phyloP scores from a whole-genome alignment of 2,797 vertebrate genomes.

The Gorsachius magnificus region DNA sequence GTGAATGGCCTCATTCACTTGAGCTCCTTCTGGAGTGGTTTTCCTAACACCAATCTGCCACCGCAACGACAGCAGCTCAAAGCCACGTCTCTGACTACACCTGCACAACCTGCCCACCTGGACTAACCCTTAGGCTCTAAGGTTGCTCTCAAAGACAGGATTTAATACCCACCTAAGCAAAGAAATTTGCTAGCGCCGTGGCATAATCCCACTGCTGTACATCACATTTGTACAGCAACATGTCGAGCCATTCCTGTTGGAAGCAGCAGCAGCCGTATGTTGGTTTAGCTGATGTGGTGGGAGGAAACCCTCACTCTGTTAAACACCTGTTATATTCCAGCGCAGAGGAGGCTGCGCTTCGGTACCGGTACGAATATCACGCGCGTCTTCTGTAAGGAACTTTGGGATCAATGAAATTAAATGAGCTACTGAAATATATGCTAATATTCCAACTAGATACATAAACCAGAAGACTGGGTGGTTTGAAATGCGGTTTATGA shows the following conservation, averaged over 20 bases:
- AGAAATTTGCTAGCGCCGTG: neutral
- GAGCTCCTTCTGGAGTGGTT: neutral
- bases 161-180: neutral
- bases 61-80: fast-evolving
- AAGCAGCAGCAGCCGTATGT: neutral
- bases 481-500: conserved; percentile 63
- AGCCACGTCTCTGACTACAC: neutral
- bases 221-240: neutral
- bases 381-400: neutral
- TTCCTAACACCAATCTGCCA: neutral
- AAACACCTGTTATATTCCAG: conserved; percentile 15
- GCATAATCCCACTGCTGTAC: neutral
- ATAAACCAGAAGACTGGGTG: conserved; percentile 67
- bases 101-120: neutral
- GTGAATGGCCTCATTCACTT: fast-evolving
- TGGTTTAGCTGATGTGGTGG: conserved; percentile 54
- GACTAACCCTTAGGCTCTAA: neutral
- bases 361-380: neutral
- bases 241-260: neutral
- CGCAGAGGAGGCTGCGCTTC: neutral
- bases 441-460: conserved; percentile 63
- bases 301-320: conserved; percentile 36
- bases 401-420: conserved; percentile 58
- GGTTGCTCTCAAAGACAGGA: neutral
- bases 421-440: conserved; percentile 60